Percentiles rank a stretch among this genome's conserved stretches.
These are phyloP conservation scores for Thunnus maccoyii DNA, from an alignment of 2,113 vertebrate genomes.

Conservation along the genomic window DNA sequence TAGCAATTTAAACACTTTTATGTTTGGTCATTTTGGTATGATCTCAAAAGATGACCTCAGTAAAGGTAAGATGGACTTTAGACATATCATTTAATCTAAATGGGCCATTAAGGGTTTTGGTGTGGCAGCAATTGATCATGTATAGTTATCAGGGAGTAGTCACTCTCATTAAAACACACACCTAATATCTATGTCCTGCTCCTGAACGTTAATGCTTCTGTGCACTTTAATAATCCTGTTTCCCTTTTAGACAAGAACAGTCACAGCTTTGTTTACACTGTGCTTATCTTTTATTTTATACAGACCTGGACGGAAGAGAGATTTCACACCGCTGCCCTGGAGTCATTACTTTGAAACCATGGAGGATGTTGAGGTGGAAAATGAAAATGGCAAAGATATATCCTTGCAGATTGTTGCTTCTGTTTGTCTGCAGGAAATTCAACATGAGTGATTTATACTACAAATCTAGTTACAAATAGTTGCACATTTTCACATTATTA, in stretches of 20 bases:
- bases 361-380: conserved; percentile 95
- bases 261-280: neutral
- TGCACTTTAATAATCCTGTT: neutral
- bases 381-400: conserved; percentile 97
- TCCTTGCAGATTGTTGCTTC: conserved; percentile 83
- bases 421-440: conserved; percentile 3
- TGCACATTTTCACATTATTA: too few relatives aligned
- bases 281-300: conserved; percentile 35
- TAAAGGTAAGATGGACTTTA: too few relatives aligned
- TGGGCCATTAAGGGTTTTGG: too few relatives aligned
- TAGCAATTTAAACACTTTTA: too few relatives aligned
- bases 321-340: conserved; percentile 95
- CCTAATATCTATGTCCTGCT: neutral
- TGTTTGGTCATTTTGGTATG: too few relatives aligned
- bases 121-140: neutral
- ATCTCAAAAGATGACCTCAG: too few relatives aligned
- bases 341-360: conserved; percentile 98
- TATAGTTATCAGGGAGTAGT: neutral
- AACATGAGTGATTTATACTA: neutral
- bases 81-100: too few relatives aligned
- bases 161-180: neutral
- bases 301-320: conserved; percentile 95
- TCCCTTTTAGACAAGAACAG: too few relatives aligned
- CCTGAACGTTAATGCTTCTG: neutral
- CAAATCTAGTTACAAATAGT: neutral